phyloP scores from a whole-genome alignment of 2,113 vertebrate species.

The Cebidichthys violaceus region DNA sequence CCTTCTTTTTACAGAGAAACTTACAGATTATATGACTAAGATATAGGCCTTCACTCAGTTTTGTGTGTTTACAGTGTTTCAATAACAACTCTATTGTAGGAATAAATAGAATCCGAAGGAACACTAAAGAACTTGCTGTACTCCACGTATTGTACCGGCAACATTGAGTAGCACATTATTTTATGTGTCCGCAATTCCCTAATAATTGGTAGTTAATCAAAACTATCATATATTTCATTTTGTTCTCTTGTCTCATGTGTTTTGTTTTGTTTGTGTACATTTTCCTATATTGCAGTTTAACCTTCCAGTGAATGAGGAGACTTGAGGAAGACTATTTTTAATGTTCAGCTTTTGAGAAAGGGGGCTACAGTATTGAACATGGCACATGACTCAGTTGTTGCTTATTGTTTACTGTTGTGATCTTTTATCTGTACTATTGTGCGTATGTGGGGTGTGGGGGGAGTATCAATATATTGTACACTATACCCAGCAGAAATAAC shows the following conservation, averaged over 20 bases:
- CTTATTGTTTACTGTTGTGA: slow-evolving; percentile 41
- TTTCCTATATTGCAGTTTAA: slow-evolving; percentile 90
- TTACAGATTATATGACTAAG: neutral
- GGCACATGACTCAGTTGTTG: slow-evolving; percentile 47
- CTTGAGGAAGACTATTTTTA: slow-evolving; percentile 40
- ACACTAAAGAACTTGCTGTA: neutral
- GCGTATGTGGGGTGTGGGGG: slow-evolving; percentile 37
- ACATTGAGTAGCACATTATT: neutral
- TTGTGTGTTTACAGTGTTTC: slow-evolving; percentile 24
- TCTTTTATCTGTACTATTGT: slow-evolving; percentile 50
- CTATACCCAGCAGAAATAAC: slow-evolving; percentile 80
- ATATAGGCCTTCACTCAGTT: neutral
- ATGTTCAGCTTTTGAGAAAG: slow-evolving; percentile 41
- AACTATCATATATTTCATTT: slow-evolving; percentile 33
- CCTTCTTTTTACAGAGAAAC: slow-evolving; percentile 28
- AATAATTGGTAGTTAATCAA: neutral
- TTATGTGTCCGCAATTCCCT: neutral
- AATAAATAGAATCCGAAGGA: neutral
- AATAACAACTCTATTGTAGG: neutral
- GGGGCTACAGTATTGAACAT: slow-evolving; percentile 60
- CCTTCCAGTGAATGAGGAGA: slow-evolving; percentile 77
- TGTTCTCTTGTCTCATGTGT: slow-evolving; percentile 33
- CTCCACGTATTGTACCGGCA: slow-evolving; percentile 3
- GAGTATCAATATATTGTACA: slow-evolving; percentile 77
- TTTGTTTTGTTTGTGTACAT: slow-evolving; percentile 63